A percentile compares a stretch with the other conserved stretches of the same genome.
Evolutionary conservation across 2,888 invertebrate genomes (phyloP).

Genomic region (Eupithecia inturbata): DNA sequence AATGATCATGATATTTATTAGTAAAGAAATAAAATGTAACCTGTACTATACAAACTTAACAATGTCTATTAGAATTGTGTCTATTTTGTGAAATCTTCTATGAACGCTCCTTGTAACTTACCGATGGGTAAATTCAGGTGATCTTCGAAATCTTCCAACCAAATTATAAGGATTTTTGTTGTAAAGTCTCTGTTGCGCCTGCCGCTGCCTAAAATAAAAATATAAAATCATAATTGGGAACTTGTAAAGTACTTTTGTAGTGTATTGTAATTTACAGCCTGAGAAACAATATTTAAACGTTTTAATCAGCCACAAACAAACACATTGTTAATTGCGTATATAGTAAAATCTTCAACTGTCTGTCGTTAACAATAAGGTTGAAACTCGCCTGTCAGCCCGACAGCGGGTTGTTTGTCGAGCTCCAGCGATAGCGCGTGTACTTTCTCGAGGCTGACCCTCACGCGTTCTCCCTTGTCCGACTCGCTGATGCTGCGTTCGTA

Average conservation of each 20-base stretch:
- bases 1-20: neutral
- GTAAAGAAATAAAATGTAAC: neutral
- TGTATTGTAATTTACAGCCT: too few species aligned
- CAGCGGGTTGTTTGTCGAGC: constrained; percentile 84
- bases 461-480: constrained; percentile 62
- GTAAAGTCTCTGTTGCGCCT: constrained; percentile 83
- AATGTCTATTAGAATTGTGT: neutral
- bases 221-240: neutral
- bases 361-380: constrained; percentile 3
- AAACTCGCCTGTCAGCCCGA: constrained; percentile 58
- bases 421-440: constrained; percentile 88
- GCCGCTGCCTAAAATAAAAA: constrained; percentile 66
- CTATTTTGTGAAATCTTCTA: neutral
- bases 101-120: constrained; percentile 63
- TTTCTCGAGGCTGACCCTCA: constrained; percentile 76
- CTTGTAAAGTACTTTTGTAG: neutral
- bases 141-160: constrained; percentile 98
- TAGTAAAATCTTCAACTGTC: too few species aligned
- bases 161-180: constrained; percentile 94
- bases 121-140: constrained; percentile 94
- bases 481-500: constrained; percentile 86
- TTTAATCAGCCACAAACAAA: neutral
- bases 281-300: neutral
- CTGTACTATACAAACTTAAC: neutral
- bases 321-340: neutral